Percentiles rank a stretch among this genome's conserved stretches.
Evolutionary conservation across 2,797 vertebrate genomes (phyloP).

Genomic region (Streptopelia turtur): DNA sequence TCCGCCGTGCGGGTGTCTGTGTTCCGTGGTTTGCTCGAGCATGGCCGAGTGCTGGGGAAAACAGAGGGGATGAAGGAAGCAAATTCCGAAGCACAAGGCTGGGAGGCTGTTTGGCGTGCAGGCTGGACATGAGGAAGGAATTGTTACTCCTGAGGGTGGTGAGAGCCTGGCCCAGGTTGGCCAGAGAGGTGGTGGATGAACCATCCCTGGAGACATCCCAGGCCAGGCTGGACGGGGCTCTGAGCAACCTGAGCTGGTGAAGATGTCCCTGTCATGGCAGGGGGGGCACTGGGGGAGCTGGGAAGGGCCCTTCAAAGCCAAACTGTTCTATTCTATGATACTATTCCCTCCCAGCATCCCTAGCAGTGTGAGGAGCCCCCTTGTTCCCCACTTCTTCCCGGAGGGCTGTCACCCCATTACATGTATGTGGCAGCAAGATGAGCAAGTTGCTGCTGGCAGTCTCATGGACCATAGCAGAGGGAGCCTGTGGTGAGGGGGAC

Average conservation of each 20-base stretch:
- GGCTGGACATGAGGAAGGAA: too few relatives aligned
- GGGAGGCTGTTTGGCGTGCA: background rate
- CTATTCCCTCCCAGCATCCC: rapidly evolving
- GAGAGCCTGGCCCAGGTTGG: too few relatives aligned
- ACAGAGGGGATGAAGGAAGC: rapidly evolving
- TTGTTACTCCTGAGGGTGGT: too few relatives aligned
- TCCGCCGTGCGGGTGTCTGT: rapidly evolving
- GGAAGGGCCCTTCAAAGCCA: too few relatives aligned
- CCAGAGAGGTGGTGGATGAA: too few relatives aligned
- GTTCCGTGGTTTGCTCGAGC: background rate
- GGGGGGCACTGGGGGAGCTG: too few relatives aligned
- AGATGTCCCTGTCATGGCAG: too few relatives aligned
- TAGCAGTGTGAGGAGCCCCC: rapidly evolving
- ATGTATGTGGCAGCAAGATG: rapidly evolving
- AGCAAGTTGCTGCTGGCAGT: rapidly evolving
- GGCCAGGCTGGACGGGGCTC: too few relatives aligned
- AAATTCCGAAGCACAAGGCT: rapidly evolving
- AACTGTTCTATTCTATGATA: too few relatives aligned
- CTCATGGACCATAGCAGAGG: background rate
- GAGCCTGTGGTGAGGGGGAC: background rate
- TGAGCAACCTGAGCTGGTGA: too few relatives aligned
- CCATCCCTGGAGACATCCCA: too few relatives aligned
- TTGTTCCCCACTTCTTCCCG: rapidly evolving
- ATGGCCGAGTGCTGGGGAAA: rapidly evolving
- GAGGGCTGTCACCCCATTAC: background rate